phyloP scores from a whole-genome alignment of 2,888 invertebrate genomes.

The Eupithecia centaureata region DNA sequence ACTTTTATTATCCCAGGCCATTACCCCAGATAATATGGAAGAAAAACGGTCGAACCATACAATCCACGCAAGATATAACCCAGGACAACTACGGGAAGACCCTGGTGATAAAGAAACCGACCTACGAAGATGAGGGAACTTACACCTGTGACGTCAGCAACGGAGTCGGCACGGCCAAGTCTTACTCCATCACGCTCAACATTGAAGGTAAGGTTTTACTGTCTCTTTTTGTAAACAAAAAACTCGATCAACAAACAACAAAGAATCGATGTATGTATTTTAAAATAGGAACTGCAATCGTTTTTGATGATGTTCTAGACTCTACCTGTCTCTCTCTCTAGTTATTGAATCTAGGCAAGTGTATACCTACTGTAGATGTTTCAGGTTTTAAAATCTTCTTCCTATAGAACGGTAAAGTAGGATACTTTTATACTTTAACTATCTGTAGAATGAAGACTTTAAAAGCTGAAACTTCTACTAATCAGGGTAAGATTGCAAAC shows the following conservation, averaged over 20 bases:
- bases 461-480: neutral
- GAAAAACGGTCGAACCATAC: conserved; percentile 89
- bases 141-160: conserved; percentile 98
- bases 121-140: conserved; percentile 93
- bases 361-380: no score
- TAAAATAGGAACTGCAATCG: no score
- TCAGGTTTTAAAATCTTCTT: no score
- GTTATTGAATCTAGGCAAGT: no score
- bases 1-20: conserved; percentile 83
- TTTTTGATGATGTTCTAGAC: no score
- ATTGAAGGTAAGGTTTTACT: conserved; percentile 83
- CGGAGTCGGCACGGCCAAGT: conserved; percentile 93
- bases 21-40: conserved; percentile 97
- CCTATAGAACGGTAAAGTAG: neutral
- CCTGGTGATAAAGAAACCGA: conserved; percentile 92
- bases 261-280: no score
- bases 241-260: no score
- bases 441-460: no score
- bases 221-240: neutral
- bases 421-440: no score
- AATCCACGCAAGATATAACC: conserved; percentile 88
- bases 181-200: conserved; percentile 92
- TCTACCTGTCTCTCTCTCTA: no score
- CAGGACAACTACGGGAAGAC: conserved; percentile 98
- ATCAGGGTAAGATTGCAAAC: conserved; percentile 1